These are phyloP conservation scores for Prunella strophiata DNA, from an alignment of 2,797 vertebrate species.

Conservation along the genomic window DNA sequence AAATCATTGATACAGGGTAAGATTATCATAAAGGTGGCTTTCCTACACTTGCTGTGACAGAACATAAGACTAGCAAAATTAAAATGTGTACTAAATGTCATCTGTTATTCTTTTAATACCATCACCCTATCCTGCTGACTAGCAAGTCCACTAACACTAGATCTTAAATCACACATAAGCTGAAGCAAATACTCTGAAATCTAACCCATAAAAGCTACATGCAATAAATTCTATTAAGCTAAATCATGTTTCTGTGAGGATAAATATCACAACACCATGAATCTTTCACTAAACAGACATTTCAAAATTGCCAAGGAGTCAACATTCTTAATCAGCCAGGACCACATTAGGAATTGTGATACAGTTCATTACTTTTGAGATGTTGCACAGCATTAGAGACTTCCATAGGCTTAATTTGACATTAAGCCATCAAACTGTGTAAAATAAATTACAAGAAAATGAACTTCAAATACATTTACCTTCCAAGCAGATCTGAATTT, in stretches of 20 bases:
- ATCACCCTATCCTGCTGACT: background rate
- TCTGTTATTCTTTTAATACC: conserved; percentile 8
- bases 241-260: conserved; percentile 42
- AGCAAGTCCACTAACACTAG: background rate
- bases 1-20: conserved; percentile 9
- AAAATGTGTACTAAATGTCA: conserved; percentile 13
- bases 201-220: conserved; percentile 7
- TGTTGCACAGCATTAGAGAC: background rate
- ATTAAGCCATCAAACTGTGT: conserved; percentile 16
- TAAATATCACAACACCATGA: conserved; percentile 52
- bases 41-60: conserved; percentile 22
- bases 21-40: conserved; percentile 12
- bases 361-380: conserved; percentile 36
- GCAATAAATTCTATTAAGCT: conserved; percentile 50
- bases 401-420: conserved; percentile 47
- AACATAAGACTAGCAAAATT: conserved; percentile 26
- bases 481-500: background rate
- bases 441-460: conserved; percentile 26
- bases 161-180: conserved; percentile 49
- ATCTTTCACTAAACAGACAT: conserved; percentile 49
- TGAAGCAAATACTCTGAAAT: conserved; percentile 41
- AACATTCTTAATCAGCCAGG: conserved; percentile 28
- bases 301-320: conserved; percentile 53
- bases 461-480: background rate
- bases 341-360: conserved; percentile 51